These are phyloP conservation scores for Todus mexicanus DNA, from an alignment of 2,797 vertebrate species.

Conservation along the genomic window DNA sequence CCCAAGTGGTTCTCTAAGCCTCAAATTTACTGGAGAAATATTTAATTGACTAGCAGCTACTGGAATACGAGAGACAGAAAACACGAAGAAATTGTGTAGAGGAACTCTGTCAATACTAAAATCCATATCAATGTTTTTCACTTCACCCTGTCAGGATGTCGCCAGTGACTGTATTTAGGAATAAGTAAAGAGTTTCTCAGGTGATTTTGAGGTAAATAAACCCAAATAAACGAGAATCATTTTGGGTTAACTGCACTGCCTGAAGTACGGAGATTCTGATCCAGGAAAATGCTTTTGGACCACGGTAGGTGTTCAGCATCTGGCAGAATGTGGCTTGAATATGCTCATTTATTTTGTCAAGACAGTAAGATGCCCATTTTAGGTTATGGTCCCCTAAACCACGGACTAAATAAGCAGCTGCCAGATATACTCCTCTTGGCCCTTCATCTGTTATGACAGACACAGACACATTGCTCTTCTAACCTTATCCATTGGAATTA, in stretches of 20 bases:
- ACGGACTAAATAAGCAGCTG: not conserved
- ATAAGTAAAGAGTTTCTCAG: not conserved
- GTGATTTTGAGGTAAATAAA: not conserved
- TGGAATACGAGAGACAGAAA: conserved; percentile 9
- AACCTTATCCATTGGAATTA: not conserved
- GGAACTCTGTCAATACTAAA: conserved; percentile 30
- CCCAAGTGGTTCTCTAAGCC: not conserved
- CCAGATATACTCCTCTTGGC: not conserved
- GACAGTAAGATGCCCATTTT: not conserved
- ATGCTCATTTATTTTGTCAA: not conserved
- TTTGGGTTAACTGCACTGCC: not conserved
- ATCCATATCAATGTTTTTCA: conserved; percentile 16
- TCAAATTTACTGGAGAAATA: conserved; percentile 28
- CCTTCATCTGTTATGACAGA: not conserved
- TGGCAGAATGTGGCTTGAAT: not conserved
- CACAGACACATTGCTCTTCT: not conserved
- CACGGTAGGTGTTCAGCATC: not conserved
- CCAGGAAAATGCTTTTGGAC: not conserved
- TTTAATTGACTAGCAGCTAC: conserved; percentile 30
- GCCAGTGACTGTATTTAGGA: not conserved
- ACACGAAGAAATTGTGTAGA: not conserved
- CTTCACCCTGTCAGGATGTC: not conserved
- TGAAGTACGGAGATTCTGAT: not conserved
- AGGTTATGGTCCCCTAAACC: not conserved
- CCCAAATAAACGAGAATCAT: not conserved